Percentiles rank a stretch among this genome's conserved stretches.
Evolutionary conservation across 1,140 invertebrate genomes (phyloP).

Genomic region (Hyles euphorbiae): DNA sequence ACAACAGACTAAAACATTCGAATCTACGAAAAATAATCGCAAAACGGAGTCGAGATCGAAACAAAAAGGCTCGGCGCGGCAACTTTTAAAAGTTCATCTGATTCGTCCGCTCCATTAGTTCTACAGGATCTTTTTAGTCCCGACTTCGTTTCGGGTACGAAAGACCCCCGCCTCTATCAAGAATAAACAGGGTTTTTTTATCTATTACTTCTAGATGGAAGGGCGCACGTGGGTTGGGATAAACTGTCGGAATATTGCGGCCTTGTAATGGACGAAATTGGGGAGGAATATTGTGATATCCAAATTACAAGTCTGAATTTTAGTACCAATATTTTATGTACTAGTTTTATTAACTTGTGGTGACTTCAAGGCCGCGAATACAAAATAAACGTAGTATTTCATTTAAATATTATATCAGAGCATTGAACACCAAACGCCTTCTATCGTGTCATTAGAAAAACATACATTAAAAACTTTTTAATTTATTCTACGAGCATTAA

Average conservation of each 20-base stretch:
- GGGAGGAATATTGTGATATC: background rate
- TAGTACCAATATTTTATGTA: too few relatives aligned
- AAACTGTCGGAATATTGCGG: background rate
- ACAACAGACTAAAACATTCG: too few relatives aligned
- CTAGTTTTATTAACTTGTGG: too few relatives aligned
- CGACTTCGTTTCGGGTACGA: slow-evolving; percentile 28
- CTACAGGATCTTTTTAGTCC: slow-evolving; percentile 34
- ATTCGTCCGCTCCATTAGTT: slow-evolving; percentile 51
- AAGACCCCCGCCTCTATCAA: slow-evolving; percentile 14
- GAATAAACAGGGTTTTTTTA: slow-evolving; percentile 33
- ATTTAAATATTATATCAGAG: too few relatives aligned
- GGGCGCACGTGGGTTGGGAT: slow-evolving; percentile 9
- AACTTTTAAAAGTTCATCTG: slow-evolving; percentile 51
- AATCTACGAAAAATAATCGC: background rate
- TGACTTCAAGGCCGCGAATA: too few relatives aligned
- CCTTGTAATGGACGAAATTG: too few relatives aligned
- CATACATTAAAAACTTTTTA: too few relatives aligned
- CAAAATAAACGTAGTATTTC: too few relatives aligned
- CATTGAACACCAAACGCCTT: too few relatives aligned
- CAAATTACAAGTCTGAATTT: background rate
- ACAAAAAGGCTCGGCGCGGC: slow-evolving; percentile 25
- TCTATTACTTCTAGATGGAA: slow-evolving; percentile 11
- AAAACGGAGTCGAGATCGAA: background rate
- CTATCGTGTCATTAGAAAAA: too few relatives aligned
- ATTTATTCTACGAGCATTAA: too few relatives aligned